These are phyloP conservation scores for Elegia similella DNA, from an alignment of 2,888 invertebrate genomes.

Conservation along the genomic window DNA sequence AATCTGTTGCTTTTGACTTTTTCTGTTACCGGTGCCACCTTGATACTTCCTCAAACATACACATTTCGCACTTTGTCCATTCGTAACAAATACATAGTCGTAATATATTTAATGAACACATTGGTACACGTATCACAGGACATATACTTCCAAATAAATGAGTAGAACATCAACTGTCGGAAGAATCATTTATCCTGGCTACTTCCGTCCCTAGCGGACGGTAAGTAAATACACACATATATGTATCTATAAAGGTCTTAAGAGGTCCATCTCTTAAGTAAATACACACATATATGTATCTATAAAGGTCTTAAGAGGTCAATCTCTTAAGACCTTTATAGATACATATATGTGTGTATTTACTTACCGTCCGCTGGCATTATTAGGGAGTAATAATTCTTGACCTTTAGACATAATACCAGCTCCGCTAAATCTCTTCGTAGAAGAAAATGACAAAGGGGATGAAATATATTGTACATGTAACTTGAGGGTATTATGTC, in stretches of 20 bases:
- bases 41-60: no score
- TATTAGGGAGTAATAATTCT: background rate
- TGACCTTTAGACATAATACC: background rate
- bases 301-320: no score
- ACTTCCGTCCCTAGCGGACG: constrained; percentile 2
- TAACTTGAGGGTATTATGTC: background rate
- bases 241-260: no score
- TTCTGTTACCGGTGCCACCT: no score
- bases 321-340: background rate
- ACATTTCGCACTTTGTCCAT: no score
- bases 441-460: background rate
- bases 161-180: background rate
- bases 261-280: no score
- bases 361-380: background rate
- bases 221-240: no score
- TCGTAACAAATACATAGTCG: no score
- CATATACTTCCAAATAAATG: background rate
- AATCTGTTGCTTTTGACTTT: no score
- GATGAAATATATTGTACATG: background rate
- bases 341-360: background rate
- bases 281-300: no score
- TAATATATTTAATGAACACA: background rate
- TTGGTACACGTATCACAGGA: background rate
- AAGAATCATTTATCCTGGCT: background rate
- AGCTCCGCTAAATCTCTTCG: background rate